Base-by-base conservation (phyloP, 2,888 invertebrate genomes). In the Girardia tigrina region DNA sequence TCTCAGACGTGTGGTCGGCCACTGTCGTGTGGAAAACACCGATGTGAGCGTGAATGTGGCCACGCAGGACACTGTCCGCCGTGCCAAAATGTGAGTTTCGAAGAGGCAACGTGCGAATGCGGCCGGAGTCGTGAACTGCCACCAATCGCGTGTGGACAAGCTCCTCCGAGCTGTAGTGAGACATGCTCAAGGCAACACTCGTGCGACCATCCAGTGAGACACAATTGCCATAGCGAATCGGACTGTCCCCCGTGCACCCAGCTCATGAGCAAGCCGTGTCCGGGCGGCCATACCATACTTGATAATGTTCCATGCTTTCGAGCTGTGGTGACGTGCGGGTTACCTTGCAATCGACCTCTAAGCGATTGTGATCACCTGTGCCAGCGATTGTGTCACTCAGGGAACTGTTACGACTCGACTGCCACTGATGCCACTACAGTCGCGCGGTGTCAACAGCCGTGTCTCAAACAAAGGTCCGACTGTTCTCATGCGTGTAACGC, bases 111-210 rank as follows among this genome's bases (percentile, higher is more conserved):
- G 26, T 97, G 97, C 83, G 90, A 90, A 82, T 97, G 97, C 84
- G 94, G 95, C 6, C 87, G 88, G 0, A 88, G 90, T 79, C 90
- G 93, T 29, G 85, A 91, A 75, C 89, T 90, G 82, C 95, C 97
- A 0, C 97, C 97, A 0, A 89, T 97, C 73, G 89, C 91, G 0
- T 97, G 97, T 84, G 95, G 95, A 23, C 90, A 92, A 0, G 88
- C 89, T 77, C 89, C 90, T 1, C 95, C 95, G 0, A 84, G 87
- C 1, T 97, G 97, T 85, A 85, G 85, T 70, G 87, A 88, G 23
- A 89, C 89, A 0, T 97, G 95, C 84, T 87, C 88, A 0, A 87
- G 91, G 71, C 82, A 84, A 29, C 90, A 94, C 79, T 79, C 88
- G 0, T 95, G 95, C 84, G 87, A 87, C 1, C 95, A 95, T 86